Conservation (phyloP, 1,140 invertebrate species). For the Drosophila parvula region DNA sequence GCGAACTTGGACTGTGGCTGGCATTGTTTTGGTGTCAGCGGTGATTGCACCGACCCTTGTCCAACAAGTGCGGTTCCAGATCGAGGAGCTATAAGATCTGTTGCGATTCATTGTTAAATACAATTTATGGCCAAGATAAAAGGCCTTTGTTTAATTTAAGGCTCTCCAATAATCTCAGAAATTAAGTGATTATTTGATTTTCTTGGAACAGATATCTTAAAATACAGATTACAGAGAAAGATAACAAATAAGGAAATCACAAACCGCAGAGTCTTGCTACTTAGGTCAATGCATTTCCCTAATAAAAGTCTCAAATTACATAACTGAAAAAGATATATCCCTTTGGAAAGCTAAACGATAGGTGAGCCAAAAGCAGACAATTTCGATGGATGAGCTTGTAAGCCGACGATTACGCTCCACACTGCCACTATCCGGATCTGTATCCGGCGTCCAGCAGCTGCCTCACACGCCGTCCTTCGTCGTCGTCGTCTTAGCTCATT, state of each 20-base stretch:
- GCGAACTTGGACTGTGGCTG: not conserved
- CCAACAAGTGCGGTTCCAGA: conserved; percentile 24
- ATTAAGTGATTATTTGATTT: not conserved
- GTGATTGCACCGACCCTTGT: conserved; percentile 7
- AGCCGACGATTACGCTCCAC: conserved; percentile 35
- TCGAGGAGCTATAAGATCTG: conserved; percentile 3
- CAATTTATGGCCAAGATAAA: conserved; percentile 3
- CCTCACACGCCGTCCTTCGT: not conserved
- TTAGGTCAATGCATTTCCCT: not conserved
- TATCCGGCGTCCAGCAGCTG: conserved; percentile 7
- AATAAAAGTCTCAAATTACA: not conserved
- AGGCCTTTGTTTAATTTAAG: not conserved
- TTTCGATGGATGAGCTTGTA: conserved; percentile 39
- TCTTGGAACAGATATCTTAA: not conserved
- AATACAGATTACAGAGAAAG: not conserved
- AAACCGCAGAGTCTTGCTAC: too few species aligned
- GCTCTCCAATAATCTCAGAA: not conserved
- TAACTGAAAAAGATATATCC: not conserved
- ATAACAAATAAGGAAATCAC: not conserved
- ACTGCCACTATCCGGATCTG: conserved; percentile 7
- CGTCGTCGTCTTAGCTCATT: conserved; percentile 1
- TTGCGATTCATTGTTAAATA: not conserved
- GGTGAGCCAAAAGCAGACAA: conserved; percentile 12
- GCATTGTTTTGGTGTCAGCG: conserved; percentile 1
- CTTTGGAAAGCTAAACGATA: conserved; percentile 1